Percentiles rank a stretch among this genome's conserved stretches.
phyloP scores from a whole-genome alignment of 1,140 invertebrate genomes.

The Stegodyphus dumicola region DNA sequence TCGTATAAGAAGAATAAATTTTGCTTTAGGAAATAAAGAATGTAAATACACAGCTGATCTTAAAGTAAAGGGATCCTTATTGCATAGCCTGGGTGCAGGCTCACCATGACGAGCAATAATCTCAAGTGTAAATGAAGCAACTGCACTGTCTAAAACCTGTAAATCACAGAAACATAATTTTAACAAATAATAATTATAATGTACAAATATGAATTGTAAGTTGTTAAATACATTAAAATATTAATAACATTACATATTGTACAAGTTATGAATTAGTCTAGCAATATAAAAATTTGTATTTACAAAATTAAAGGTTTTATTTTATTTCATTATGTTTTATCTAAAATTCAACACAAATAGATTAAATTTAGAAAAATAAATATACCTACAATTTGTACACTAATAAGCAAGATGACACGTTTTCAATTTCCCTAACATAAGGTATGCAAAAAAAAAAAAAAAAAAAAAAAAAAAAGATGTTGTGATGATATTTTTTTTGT shows the following conservation, averaged over 20 bases:
- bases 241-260: too few relatives aligned
- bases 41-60: slow-evolving; percentile 88
- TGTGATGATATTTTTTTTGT: too few relatives aligned
- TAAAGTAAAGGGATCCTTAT: slow-evolving; percentile 97
- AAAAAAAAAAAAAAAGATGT: too few relatives aligned
- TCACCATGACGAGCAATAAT: slow-evolving; percentile 95
- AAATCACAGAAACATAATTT: slow-evolving; percentile 55
- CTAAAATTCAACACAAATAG: not conserved
- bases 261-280: too few relatives aligned
- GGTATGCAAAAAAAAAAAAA: too few relatives aligned
- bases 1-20: slow-evolving; percentile 98
- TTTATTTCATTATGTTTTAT: too few relatives aligned
- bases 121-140: slow-evolving; percentile 96
- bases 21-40: slow-evolving; percentile 78
- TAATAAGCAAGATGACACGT: not conserved
- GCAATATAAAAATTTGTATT: too few relatives aligned
- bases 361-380: not conserved
- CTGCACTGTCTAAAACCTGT: slow-evolving; percentile 90
- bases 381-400: not conserved
- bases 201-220: too few relatives aligned
- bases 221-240: too few relatives aligned
- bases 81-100: slow-evolving; percentile 89
- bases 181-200: slow-evolving; percentile 11
- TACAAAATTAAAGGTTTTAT: too few relatives aligned
- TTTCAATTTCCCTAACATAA: too few relatives aligned